A percentile compares a stretch with the other conserved stretches of the same genome.
phyloP scores from a whole-genome alignment of 2,888 invertebrate species.

The Cephus nigrinus region DNA sequence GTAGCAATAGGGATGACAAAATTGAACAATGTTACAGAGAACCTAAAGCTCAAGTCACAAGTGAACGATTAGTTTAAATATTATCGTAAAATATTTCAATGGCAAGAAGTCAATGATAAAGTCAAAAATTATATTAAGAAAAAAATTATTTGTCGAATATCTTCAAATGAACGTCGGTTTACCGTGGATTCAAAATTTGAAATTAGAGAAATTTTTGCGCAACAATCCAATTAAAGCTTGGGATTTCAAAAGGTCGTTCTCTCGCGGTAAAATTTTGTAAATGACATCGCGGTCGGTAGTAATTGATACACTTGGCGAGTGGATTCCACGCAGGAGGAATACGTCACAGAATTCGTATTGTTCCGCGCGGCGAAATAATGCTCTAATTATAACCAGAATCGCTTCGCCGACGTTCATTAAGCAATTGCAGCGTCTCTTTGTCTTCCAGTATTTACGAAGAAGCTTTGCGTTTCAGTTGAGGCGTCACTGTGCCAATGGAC shows the following conservation, averaged over 20 bases:
- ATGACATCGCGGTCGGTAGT: background rate
- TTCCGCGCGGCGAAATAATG: slow-evolving; percentile 4
- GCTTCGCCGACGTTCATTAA: slow-evolving; percentile 7
- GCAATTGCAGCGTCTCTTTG: slow-evolving; percentile 1
- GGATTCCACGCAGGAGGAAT: too few species aligned
- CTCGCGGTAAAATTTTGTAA: background rate
- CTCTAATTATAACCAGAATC: slow-evolving; percentile 11
- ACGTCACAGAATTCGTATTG: background rate
- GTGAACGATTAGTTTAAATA: too few species aligned
- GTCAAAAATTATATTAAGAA: background rate
- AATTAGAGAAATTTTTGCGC: background rate
- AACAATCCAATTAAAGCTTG: background rate
- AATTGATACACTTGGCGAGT: background rate
- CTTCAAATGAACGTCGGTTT: background rate
- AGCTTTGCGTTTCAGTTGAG: background rate
- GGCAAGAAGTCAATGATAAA: background rate
- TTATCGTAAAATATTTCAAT: background rate
- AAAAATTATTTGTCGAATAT: background rate
- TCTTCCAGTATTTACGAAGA: background rate
- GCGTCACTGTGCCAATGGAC: background rate
- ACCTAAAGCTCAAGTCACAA: background rate
- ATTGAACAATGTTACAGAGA: background rate
- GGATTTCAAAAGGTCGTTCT: background rate
- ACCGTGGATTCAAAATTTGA: background rate
- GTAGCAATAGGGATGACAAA: background rate